Evolutionary conservation across 2,888 invertebrate species (phyloP), one percentile per base, ranked within the genome.

Genomic region (Cataglyphis altisquamis): DNA sequence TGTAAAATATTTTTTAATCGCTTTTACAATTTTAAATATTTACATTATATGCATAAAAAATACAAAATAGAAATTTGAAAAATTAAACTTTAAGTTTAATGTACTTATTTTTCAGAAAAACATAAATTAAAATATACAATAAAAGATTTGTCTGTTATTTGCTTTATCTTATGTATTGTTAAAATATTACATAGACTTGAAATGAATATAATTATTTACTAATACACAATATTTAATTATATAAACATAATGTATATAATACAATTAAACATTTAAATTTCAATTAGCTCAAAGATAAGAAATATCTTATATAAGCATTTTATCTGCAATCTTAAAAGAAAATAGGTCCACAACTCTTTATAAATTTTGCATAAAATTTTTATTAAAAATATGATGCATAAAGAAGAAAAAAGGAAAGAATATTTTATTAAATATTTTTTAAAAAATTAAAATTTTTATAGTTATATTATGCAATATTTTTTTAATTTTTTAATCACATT

Each of bases 351-450:
- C 18, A 9, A n/a, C 0, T 12, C 8, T 55, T 5, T 36, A 72
- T 25, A 5, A 0, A 25, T 29, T 73, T 18, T 29, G n/a, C n/a
- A 72, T 0, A 18, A 39, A 36, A 55, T 18, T 32, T n/a, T 36
- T 3, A 3, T 18, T 25, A 9, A 41, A 12, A 36, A 41, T 2
- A n/a, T 3, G 36, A n/a, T 3, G 18, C 5, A 8, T 73, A 60
- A 39, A 41, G 8, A 73, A 62, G 25, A 41, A 41, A 29, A 21
- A 55, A 55, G 0, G 25, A 45, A 12, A 2, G 0, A 70, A 70
- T 2, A 18, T 5, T 60, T 60, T 41, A 41, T 73, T 73, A 73
- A 73, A 60, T 73, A 60, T 72, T 52, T 52, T 1, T 1, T 8
- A 3, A 57, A 72, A 57, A 9, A 1, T 1, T 21, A 25, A 6